Base-by-base conservation (phyloP, 2,113 vertebrate species). In the Cyprinodon tularosa region DNA sequence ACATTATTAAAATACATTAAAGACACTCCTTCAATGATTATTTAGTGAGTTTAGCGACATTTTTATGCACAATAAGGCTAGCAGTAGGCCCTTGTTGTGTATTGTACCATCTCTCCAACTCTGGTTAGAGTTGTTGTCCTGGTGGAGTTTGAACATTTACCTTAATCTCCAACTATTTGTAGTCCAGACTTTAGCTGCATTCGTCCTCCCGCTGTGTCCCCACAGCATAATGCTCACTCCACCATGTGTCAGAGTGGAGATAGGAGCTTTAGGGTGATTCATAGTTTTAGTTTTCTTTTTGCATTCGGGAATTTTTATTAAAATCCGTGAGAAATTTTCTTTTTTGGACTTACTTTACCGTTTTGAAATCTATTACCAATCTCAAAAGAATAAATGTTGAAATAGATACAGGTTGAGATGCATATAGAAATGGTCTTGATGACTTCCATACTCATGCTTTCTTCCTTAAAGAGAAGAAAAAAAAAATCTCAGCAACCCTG, bases 401-500 rank as follows among this genome's bases (percentile, higher is more conserved):
- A 42, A 42, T 42, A 6, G 42, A 42, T 4, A 42, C 0, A 42
- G 42, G 0, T 9, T 42, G 42, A 42, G 42, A 42, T 6, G 48
- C 47, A 39, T 8, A 45, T 70, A 80, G 40, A 74, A 71, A 71
- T 48, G 53, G 20, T n/a, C 9, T 53, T 9, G 44, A 61, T 47
- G 44, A 40, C 17, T 66, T 76, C 17, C 36, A 39, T 64, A 15
- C 22, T 61, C 66, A 47, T 65, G 47, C 4, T 5, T 53, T 67
- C 7, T 53, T 37, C 13, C 37, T 62, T 50, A 20, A 17, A 11
- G 70, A 45, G 61, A 53, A 66, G 62, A 57, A 63, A 76, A 69
- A 68, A 64, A 13, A 64, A 2, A 63, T 84, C 86, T 84, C 85
- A 59, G 45, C 76, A 76, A 76, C 12, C 62, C 62, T 66, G 65